phyloP scores from a whole-genome alignment of 2,888 invertebrate species.

The Pollenia angustigena region DNA sequence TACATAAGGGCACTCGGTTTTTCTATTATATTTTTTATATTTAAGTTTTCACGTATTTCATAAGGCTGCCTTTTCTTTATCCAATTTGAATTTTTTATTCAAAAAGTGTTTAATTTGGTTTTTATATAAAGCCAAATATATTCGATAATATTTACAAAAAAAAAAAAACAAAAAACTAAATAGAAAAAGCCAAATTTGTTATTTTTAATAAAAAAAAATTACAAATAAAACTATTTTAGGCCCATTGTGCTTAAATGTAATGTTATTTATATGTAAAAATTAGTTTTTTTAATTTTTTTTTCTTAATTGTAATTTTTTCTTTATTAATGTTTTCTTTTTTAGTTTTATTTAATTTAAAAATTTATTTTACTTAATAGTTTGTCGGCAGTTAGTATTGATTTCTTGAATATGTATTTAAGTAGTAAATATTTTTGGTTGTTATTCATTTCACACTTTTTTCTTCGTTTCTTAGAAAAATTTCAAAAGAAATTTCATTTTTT shows the following conservation, averaged over 20 bases:
- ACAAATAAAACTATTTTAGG: not conserved
- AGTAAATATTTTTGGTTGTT: conserved; percentile 56
- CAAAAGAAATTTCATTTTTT: conserved; percentile 46
- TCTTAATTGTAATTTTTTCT: not conserved
- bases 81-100: conserved; percentile 7
- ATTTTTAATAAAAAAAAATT: conserved; percentile 1
- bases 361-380: conserved; percentile 42
- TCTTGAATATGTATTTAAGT: conserved; percentile 68
- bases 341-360: conserved; percentile 26
- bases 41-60: conserved; percentile 21
- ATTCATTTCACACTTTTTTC: not conserved
- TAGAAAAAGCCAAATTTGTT: conserved; percentile 12
- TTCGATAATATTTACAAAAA: conserved; percentile 35
- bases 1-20: conserved; percentile 70
- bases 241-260: conserved; percentile 7
- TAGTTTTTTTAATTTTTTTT: conserved; percentile 16
- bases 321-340: conserved; percentile 6
- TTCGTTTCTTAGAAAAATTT: conserved; percentile 36
- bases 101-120: not conserved
- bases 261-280: not conserved
- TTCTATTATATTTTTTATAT: conserved; percentile 20
- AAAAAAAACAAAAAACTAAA: conserved; percentile 7
- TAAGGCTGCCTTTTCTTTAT: conserved; percentile 66
- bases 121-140: conserved; percentile 25
- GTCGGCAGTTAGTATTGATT: conserved; percentile 65